phyloP scores from a whole-genome alignment of 1,140 invertebrate species.

The Aplysia californica region DNA sequence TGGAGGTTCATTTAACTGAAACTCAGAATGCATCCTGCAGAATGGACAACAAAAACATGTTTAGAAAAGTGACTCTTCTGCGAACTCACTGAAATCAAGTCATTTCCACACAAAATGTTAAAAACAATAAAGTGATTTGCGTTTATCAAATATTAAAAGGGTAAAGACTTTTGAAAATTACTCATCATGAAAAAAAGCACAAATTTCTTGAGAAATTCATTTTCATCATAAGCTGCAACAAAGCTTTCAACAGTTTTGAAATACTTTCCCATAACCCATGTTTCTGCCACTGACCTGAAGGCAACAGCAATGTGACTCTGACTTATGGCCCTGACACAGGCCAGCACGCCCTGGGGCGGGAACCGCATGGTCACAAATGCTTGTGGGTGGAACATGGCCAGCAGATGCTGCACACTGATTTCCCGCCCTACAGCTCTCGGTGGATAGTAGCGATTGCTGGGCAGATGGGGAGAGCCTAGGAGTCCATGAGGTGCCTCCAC shows the following conservation, averaged over 20 bases:
- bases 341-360: slow-evolving; percentile 62
- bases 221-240: not conserved
- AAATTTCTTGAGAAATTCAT: not conserved
- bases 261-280: no score
- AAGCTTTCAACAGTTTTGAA: no score
- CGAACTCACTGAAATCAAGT: no score
- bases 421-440: slow-evolving; percentile 39
- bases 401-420: slow-evolving; percentile 48
- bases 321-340: slow-evolving; percentile 58
- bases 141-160: not conserved
- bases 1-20: slow-evolving; percentile 68
- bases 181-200: not conserved
- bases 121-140: not conserved
- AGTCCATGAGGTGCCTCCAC: not conserved
- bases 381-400: slow-evolving; percentile 63
- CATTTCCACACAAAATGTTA: no score
- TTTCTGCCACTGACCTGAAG: slow-evolving; percentile 67
- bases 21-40: slow-evolving; percentile 68
- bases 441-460: slow-evolving; percentile 60
- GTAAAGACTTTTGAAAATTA: not conserved
- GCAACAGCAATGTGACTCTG: slow-evolving; percentile 63
- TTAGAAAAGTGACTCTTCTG: not conserved
- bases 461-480: slow-evolving; percentile 23
- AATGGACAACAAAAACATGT: not conserved
- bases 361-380: slow-evolving; percentile 65